These are phyloP conservation scores for Lampris megalopsis DNA, from an alignment of 2,113 vertebrate genomes.

Conservation along the genomic window DNA sequence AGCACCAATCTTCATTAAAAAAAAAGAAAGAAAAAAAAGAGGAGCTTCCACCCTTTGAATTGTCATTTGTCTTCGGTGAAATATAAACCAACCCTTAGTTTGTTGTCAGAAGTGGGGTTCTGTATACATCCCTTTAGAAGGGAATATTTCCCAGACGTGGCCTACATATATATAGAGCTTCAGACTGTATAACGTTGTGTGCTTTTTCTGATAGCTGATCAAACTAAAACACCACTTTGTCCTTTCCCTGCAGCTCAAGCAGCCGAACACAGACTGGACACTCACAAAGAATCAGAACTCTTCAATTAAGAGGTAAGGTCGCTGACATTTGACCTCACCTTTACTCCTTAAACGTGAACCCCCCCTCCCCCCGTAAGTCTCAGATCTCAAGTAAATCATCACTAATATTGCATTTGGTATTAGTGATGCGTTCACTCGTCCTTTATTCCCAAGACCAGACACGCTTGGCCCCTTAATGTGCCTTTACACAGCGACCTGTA, in stretches of 20 bases:
- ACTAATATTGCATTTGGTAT: not conserved
- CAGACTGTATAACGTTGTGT: not conserved
- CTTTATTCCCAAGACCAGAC: not conserved
- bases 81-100: not conserved
- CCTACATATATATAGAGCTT: not conserved
- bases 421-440: not conserved
- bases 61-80: constrained; percentile 39
- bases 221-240: not conserved
- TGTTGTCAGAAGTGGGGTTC: not conserved
- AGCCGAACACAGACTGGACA: constrained; percentile 89
- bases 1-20: constrained; percentile 40
- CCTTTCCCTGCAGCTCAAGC: constrained; percentile 84
- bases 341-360: not conserved
- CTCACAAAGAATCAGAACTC: constrained; percentile 84
- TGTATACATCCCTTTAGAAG: not conserved
- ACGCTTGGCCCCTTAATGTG: not conserved
- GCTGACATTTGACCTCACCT: not conserved
- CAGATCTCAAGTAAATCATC: too few relatives aligned
- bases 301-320: constrained; percentile 87
- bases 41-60: constrained; percentile 24
- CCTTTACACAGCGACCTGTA: not conserved
- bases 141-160: not conserved
- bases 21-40: constrained; percentile 24
- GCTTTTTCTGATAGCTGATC: not conserved
- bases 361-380: not conserved